A percentile compares a stretch with the other conserved stretches of the same genome.
phyloP scores from a whole-genome alignment of 2,113 vertebrate species.

The Mellivora capensis region DNA sequence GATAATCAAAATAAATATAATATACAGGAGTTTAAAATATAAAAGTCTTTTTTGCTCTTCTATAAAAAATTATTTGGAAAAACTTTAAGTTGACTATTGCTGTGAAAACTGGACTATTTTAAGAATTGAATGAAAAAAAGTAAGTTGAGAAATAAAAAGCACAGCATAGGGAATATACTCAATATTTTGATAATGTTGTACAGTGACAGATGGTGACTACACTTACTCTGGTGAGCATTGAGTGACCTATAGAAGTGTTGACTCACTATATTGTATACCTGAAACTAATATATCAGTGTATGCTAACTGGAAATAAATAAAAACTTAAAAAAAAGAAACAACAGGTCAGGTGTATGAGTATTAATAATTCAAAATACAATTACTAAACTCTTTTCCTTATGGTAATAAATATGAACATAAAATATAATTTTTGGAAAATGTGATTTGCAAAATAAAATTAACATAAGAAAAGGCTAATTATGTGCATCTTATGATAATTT shows the following conservation, averaged over 20 bases:
- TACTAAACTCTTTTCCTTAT: neutral
- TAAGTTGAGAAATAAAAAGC: neutral
- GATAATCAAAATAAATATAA: neutral
- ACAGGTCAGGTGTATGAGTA: neutral
- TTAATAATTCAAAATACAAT: neutral
- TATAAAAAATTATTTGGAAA: neutral
- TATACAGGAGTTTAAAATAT: neutral
- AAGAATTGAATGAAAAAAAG: neutral
- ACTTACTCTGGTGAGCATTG: neutral
- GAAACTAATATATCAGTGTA: neutral
- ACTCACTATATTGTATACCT: neutral
- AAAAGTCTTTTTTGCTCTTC: neutral
- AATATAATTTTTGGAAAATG: neutral
- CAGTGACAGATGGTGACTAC: neutral
- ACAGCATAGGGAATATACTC: neutral
- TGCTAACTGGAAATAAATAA: neutral
- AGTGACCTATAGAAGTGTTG: neutral
- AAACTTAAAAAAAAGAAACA: neutral
- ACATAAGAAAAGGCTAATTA: neutral
- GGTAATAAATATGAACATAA: neutral
- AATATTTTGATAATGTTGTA: neutral
- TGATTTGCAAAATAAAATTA: neutral
- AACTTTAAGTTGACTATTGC: neutral
- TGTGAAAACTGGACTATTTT: neutral
- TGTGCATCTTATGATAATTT: neutral